phyloP scores from a whole-genome alignment of 1,140 invertebrate species.

The Drosophila melanica region DNA sequence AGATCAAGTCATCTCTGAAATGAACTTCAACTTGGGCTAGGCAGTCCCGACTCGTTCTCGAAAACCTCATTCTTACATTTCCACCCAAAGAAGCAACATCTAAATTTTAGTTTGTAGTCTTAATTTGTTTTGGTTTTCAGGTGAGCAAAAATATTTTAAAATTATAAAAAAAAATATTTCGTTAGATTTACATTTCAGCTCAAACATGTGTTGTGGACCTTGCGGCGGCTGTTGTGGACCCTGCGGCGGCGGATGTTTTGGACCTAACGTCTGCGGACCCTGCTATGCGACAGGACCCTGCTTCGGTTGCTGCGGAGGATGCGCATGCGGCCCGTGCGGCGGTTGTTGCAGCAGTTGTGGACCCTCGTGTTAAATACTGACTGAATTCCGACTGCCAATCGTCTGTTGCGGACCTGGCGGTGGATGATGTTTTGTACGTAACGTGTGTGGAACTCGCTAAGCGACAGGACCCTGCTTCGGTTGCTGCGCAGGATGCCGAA shows the following conservation, averaged over 20 bases:
- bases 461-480: conserved; percentile 40
- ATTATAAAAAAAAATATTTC: background rate
- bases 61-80: conserved; percentile 29
- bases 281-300: conserved; percentile 40
- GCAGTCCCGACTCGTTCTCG: background rate
- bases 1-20: conserved; percentile 1
- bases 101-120: conserved; percentile 45
- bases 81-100: conserved; percentile 6
- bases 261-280: conserved; percentile 40
- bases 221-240: conserved; percentile 35
- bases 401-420: conserved; percentile 26
- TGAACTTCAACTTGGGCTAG: background rate
- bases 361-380: conserved; percentile 28
- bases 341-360: conserved; percentile 42
- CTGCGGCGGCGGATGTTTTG: conserved; percentile 33
- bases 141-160: conserved; percentile 5
- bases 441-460: conserved; percentile 37
- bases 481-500: conserved; percentile 29
- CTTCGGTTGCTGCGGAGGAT: conserved; percentile 36
- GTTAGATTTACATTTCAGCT: background rate
- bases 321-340: conserved; percentile 22
- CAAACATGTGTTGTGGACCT: conserved; percentile 47
- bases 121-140: conserved; percentile 33
- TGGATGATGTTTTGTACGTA: conserved; percentile 33
- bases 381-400: background rate